A percentile compares a stretch with the other conserved stretches of the same genome.
phyloP scores from a whole-genome alignment of 2,797 vertebrate genomes.

The Sebastolobus alascanus region DNA sequence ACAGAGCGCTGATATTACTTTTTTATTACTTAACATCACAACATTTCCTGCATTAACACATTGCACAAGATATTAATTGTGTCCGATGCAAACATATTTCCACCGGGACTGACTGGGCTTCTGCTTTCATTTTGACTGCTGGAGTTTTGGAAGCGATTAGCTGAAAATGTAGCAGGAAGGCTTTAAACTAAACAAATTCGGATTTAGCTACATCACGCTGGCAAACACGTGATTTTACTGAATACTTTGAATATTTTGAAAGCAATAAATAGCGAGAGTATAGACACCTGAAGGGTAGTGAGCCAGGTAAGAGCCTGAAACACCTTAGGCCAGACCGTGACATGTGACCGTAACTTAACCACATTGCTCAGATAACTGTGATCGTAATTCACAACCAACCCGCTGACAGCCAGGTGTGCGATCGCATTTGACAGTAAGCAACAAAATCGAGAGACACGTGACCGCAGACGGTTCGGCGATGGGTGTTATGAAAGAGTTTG shows the following conservation, averaged over 20 bases:
- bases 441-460: constrained; percentile 12
- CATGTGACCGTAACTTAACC: constrained; percentile 62
- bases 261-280: constrained; percentile 26
- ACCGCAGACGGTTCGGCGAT: constrained; percentile 18
- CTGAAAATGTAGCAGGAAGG: not conserved
- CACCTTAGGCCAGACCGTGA: constrained; percentile 55
- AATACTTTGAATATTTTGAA: constrained; percentile 29
- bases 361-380: constrained; percentile 38
- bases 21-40: not conserved
- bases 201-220: not conserved
- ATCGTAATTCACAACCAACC: constrained; percentile 60
- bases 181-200: not conserved
- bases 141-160: not conserved
- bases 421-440: constrained; percentile 21
- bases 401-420: constrained; percentile 73
- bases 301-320: constrained; percentile 32
- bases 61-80: not conserved
- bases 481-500: constrained; percentile 11
- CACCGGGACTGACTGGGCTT: not conserved
- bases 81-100: not conserved
- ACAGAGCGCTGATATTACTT: not conserved
- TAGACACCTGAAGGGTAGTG: constrained; percentile 1
- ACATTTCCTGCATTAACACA: not conserved
- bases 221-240: not conserved
- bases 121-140: not conserved